Base-by-base conservation (phyloP, 1,140 invertebrate species). In the Orchesella cincta region DNA sequence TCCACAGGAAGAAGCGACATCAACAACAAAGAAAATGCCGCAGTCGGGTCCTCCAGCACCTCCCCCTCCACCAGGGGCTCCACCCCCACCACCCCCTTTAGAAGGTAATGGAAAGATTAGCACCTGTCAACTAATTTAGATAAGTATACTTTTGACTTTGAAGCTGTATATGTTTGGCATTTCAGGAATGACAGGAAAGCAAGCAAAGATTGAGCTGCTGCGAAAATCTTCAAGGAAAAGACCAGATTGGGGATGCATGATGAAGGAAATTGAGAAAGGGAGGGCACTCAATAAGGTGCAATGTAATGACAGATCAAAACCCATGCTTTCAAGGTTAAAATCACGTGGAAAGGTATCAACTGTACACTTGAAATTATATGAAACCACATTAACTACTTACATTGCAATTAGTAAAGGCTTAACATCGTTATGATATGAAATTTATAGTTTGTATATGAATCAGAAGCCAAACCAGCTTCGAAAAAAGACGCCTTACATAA, bases 401-500 rank as follows among this genome's bases (percentile, higher is more conserved):
- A n/a, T n/a, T n/a, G n/a, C n/a, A n/a, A n/a, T n/a, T n/a, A n/a
- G n/a, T n/a, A n/a, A n/a, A n/a, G n/a, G n/a, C n/a, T n/a, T n/a
- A n/a, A n/a, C n/a, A n/a, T n/a, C n/a, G n/a, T n/a, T n/a, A n/a
- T n/a, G n/a, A n/a, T n/a, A n/a, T n/a, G n/a, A n/a, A n/a, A n/a
- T n/a, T n/a, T 88, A 74, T 90, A 95, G 86, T 95, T 94, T 84
- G 90, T 95, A 64, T 95, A 93, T 85, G 93, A 94, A 83, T 94
- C 93, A 20, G 93, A 95, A 85, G 67, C 31, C 8, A 93, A 93
- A 84, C 88, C 87, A 46, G 71, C 36, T 31, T n/a, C 12, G 1
- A 36, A 51, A 73, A 82, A 83, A 46, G 82, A 84, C 26, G 93
- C 92, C 83, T 89, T 91, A 76, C 92, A 93, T 85, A 94, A 94